Conservation (phyloP, 37 sponge, comb jelly and placozoan genomes). For the Theonella swinhoei region DNA sequence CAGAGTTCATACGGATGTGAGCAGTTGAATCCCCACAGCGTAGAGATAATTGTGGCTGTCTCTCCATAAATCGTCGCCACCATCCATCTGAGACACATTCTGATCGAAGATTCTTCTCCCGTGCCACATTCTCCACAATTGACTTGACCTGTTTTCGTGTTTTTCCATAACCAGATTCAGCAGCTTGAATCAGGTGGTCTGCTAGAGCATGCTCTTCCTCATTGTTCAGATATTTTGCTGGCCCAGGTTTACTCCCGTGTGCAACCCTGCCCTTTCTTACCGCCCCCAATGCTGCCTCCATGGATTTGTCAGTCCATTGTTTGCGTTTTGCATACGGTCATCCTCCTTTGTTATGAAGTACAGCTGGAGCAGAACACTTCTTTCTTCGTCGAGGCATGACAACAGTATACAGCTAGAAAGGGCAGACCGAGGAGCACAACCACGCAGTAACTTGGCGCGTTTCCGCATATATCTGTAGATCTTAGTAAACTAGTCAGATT, state of each 20-base stretch:
- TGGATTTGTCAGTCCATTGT: not conserved
- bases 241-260: conserved; percentile 1
- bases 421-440: too few relatives aligned
- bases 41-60: not conserved
- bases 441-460: too few relatives aligned
- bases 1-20: conserved; percentile 15
- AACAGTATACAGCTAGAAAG: too few relatives aligned
- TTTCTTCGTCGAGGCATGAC: too few relatives aligned
- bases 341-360: not conserved
- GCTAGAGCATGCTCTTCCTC: not conserved
- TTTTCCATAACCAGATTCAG: not conserved
- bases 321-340: not conserved
- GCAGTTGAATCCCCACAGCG: not conserved
- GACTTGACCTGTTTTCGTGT: not conserved
- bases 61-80: conserved; percentile 5
- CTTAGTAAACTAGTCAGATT: too few relatives aligned
- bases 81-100: not conserved
- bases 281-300: not conserved
- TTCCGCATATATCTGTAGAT: too few relatives aligned
- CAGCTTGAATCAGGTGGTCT: not conserved
- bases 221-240: not conserved
- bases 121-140: not conserved
- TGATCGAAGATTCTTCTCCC: not conserved
- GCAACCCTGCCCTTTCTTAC: not conserved
- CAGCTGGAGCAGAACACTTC: not conserved